Evolutionary conservation across 2,888 invertebrate genomes (phyloP).

Genomic region (Spisula solida): DNA sequence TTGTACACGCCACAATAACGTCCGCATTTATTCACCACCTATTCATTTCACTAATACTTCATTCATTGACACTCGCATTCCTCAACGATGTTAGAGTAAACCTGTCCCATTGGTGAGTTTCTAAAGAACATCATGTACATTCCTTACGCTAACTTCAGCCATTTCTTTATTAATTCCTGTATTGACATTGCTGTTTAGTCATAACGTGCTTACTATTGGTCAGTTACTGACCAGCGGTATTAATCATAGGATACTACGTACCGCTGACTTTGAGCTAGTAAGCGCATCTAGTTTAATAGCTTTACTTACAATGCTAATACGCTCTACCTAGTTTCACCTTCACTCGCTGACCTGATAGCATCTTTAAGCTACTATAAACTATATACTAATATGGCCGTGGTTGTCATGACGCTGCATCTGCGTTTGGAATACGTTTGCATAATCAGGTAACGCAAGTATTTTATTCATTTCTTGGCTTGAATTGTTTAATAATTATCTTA

Average conservation of each 20-base stretch:
- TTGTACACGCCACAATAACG: too few relatives aligned
- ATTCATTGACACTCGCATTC: too few relatives aligned
- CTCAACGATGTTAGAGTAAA: too few relatives aligned
- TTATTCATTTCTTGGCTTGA: background rate
- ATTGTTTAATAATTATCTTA: background rate
- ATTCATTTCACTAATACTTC: too few relatives aligned
- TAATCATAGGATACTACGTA: too few relatives aligned
- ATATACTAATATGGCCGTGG: constrained; percentile 57
- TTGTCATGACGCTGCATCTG: background rate
- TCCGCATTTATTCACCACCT: too few relatives aligned
- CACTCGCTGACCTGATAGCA: background rate
- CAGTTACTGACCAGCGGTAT: background rate
- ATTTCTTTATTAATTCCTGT: too few relatives aligned
- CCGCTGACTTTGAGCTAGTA: background rate
- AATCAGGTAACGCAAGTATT: background rate
- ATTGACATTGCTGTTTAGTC: background rate
- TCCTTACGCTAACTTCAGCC: too few relatives aligned
- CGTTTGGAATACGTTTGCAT: background rate
- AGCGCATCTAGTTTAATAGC: background rate
- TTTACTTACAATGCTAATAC: background rate
- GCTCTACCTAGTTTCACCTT: background rate
- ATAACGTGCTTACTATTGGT: background rate
- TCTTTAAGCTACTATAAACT: constrained; percentile 40
- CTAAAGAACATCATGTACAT: too few relatives aligned
- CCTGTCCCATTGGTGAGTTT: too few relatives aligned